phyloP scores from a whole-genome alignment of 2,797 vertebrate genomes.

The Hylomyscus alleni region DNA sequence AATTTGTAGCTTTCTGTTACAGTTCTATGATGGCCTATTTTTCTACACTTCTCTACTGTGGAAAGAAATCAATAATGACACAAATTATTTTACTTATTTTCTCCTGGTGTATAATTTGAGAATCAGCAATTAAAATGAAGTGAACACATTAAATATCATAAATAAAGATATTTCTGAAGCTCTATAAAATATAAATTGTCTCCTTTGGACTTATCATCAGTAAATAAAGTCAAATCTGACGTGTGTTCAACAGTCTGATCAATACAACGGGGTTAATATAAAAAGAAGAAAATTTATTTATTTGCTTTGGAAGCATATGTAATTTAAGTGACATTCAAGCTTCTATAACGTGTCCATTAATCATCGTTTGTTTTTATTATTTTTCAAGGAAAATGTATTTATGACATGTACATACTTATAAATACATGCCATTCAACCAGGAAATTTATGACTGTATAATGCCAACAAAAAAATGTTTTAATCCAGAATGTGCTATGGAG shows the following conservation, averaged over 20 bases:
- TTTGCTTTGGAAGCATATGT: not conserved
- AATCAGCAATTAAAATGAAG: conserved; percentile 68
- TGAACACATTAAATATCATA: conserved; percentile 49
- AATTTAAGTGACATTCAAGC: conserved; percentile 26
- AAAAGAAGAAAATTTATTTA: conserved; percentile 40
- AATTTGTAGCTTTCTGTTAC: conserved; percentile 53
- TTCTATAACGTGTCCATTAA: conserved; percentile 26
- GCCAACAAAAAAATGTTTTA: conserved; percentile 55
- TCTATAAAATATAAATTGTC: conserved; percentile 42
- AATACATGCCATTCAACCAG: not conserved
- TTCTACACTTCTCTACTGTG: not conserved
- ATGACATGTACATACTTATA: not conserved
- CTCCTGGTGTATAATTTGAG: conserved; percentile 54
- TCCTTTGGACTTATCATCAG: not conserved
- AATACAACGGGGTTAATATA: not conserved
- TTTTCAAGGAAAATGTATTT: not conserved
- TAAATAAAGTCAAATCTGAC: conserved; percentile 51
- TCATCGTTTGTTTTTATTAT: conserved; percentile 17
- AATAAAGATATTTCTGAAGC: conserved; percentile 57
- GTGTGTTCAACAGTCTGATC: not conserved
- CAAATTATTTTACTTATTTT: conserved; percentile 63
- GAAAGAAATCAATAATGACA: conserved; percentile 62
- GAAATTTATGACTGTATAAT: conserved; percentile 68
- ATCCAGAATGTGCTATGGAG: not conserved
- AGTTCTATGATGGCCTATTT: conserved; percentile 61